Conservation (phyloP, 2,797 vertebrate species). For the Sebastes flavidus region DNA sequence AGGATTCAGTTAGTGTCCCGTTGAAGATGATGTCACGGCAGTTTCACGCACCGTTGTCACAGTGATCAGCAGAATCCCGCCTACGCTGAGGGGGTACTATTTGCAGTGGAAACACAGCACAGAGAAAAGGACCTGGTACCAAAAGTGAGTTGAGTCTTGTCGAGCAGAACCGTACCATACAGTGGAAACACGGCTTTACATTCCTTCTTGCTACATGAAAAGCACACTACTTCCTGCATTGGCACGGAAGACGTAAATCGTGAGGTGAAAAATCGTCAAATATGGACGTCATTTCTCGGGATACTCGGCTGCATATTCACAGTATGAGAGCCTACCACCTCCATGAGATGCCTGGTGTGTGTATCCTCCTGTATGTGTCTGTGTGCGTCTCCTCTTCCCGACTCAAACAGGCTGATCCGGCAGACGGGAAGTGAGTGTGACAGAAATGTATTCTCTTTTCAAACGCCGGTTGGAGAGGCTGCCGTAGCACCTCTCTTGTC, state of each 20-base stretch:
- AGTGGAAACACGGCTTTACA: neutral
- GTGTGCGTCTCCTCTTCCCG: conserved; percentile 15
- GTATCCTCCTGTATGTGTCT: neutral
- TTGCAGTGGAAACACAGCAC: no score
- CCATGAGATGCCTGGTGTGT: neutral
- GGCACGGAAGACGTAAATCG: neutral
- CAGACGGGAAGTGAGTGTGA: conserved; percentile 72
- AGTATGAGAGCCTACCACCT: neutral
- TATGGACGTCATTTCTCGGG: neutral
- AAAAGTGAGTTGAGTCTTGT: no score
- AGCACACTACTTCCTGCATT: neutral
- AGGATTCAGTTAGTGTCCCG: no score
- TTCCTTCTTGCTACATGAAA: neutral
- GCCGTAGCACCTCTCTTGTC: conserved; percentile 37
- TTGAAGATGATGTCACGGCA: no score
- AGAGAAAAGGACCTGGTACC: no score
- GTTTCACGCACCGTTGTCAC: no score
- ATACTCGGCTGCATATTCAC: neutral
- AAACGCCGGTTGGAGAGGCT: conserved; percentile 65
- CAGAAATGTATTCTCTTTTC: conserved; percentile 77
- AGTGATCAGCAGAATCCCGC: no score
- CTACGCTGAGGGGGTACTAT: no score
- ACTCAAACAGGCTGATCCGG: conserved; percentile 39
- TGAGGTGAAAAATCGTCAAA: neutral
- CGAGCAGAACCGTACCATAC: no score